Base-by-base conservation (phyloP, 2,888 invertebrate genomes). In the Erebia ligea region DNA sequence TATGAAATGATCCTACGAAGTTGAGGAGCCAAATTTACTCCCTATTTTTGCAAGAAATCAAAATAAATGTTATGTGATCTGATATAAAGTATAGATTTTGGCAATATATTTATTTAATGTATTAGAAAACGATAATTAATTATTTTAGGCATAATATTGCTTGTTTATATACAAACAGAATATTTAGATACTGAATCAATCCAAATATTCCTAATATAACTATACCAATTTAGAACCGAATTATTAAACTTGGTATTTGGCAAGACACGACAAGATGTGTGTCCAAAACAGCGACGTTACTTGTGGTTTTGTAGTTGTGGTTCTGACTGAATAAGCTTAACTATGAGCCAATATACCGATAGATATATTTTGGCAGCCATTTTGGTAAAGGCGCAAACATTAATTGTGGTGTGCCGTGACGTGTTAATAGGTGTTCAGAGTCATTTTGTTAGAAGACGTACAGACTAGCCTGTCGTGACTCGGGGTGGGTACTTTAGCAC, bases 21-120 rank as follows among this genome's bases (percentile, higher is more conserved):
- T 21, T 67, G 25, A 45, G 25, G 25, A 11, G 13, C 13, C 11
- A 54, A 25, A 58, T 15, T 58, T 58, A n/a, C 40, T 17, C 17
- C 15, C 17, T 61, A 13, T 21, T 25, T 50, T 59, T 45, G 50
- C 15, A 25, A 25, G 8, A 25, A 58, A 17, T 50, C 34, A 9
- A 13, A 57, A 42, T 61, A 40, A 52, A 45, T 19, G 21, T 52
- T n/a, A 56, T 66, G 56, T 62, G 68, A 65, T 68, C 66, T 66
- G 68, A 71, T 21, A 52, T 59, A 48, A 56, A 61, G 19, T 56
- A 54, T 52, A 17, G 52, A 6, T 48, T 17, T 66, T 68, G 50
- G 59, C n/a, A 40, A 10, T 65, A 42, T 65, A 40, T 69, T 42
- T 69, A 40, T 59, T 11, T 21, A 42, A 25, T 64, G 58, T 64